A percentile compares a stretch with the other conserved stretches of the same genome.
Evolutionary conservation across 1,140 invertebrate genomes (phyloP).

Genomic region (Diplogasteroides magnus): DNA sequence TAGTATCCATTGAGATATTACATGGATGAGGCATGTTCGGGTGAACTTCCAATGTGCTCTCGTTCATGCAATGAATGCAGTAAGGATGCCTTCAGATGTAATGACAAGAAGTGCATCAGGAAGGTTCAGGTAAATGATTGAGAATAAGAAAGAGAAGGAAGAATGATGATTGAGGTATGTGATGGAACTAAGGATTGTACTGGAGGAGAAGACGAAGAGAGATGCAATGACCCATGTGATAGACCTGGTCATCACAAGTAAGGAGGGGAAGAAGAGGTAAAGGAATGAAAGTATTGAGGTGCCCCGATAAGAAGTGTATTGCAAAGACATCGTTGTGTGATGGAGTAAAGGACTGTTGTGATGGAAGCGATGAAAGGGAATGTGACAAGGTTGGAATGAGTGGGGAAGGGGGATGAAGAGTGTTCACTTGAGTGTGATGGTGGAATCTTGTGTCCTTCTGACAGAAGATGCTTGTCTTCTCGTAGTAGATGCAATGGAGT

Average conservation of each 20-base stretch:
- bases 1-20: neutral
- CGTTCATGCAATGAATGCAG: constrained; percentile 1
- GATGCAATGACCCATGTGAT: constrained; percentile 5
- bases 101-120: constrained; percentile 12
- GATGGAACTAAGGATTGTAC: constrained; percentile 24
- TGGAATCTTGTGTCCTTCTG: constrained; percentile 1
- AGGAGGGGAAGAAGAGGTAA: neutral
- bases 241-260: neutral
- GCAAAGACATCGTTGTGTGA: constrained; percentile 1
- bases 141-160: too few relatives aligned
- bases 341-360: constrained; percentile 16
- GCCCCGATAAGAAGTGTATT: constrained; percentile 1
- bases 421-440: too few relatives aligned
- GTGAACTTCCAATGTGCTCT: neutral
- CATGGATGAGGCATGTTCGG: constrained; percentile 7
- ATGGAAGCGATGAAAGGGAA: constrained; percentile 18
- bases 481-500: constrained; percentile 20
- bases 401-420: neutral
- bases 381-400: neutral
- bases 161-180: constrained; percentile 25
- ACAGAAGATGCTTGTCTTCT: constrained; percentile 13
- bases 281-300: neutral
- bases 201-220: constrained; percentile 23
- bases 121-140: neutral
- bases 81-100: constrained; percentile 8